Percentiles rank a stretch among this genome's conserved stretches.
These are phyloP conservation scores for Limnothrissa miodon DNA, from an alignment of 2,113 vertebrate species.

Conservation along the genomic window DNA sequence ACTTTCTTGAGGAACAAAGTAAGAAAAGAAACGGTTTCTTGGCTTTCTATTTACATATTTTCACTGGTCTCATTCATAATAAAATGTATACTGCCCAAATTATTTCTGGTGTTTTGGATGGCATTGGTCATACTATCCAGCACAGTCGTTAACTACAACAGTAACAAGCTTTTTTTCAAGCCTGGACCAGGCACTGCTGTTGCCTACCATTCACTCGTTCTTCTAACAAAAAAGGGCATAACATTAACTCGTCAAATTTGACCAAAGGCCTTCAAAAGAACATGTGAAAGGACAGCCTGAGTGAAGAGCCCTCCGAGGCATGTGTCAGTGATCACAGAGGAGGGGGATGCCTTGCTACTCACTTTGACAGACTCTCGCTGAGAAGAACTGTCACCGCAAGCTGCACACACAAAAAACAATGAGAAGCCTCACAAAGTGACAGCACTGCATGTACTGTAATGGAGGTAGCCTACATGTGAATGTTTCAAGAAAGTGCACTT, in stretches of 20 bases:
- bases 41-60: background rate
- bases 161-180: background rate
- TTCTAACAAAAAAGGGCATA: constrained; percentile 25
- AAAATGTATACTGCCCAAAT: background rate
- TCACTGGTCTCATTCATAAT: background rate
- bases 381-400: constrained; percentile 30
- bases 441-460: constrained; percentile 33
- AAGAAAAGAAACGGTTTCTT: background rate
- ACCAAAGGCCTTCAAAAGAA: constrained; percentile 36
- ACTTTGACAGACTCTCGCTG: constrained; percentile 59
- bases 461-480: too few relatives aligned
- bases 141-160: background rate
- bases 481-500: constrained; percentile 25
- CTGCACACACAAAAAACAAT: constrained; percentile 42
- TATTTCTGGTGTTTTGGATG: background rate
- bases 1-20: background rate
- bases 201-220: background rate
- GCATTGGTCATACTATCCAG: background rate
- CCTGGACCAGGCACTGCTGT: background rate
- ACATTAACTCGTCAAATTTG: constrained; percentile 26
- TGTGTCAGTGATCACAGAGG: constrained; percentile 50
- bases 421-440: constrained; percentile 31
- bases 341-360: constrained; percentile 53
- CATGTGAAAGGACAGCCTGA: constrained; percentile 48
- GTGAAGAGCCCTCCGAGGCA: constrained; percentile 54